phyloP scores from a whole-genome alignment of 2,113 vertebrate species.

The Alethe castanea region DNA sequence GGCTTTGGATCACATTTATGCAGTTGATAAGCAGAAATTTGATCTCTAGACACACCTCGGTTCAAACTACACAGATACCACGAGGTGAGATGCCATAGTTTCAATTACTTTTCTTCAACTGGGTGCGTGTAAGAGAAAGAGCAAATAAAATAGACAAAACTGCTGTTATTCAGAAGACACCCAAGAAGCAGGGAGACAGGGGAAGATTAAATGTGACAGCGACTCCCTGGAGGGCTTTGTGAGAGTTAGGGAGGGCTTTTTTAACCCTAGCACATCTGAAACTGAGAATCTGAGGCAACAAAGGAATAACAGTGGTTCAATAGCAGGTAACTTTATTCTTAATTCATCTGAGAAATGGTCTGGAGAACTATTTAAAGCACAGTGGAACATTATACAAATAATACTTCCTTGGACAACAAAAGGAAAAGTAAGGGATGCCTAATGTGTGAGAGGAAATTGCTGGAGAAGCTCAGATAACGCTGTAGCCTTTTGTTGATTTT shows the following conservation, averaged over 20 bases:
- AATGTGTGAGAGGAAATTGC: conserved; percentile 8
- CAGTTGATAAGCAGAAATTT: background rate
- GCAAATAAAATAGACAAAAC: conserved; percentile 3
- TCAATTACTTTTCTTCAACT: conserved; percentile 35
- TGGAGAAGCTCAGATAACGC: conserved; percentile 1
- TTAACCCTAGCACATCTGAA: background rate
- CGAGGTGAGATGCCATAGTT: background rate
- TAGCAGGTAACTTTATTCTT: background rate
- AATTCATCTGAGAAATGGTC: background rate
- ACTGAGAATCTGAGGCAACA: background rate
- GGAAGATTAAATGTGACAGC: background rate
- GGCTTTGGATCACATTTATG: background rate
- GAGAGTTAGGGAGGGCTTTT: background rate
- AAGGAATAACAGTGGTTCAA: background rate
- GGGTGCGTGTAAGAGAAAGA: background rate
- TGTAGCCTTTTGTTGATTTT: conserved; percentile 13
- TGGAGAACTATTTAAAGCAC: background rate
- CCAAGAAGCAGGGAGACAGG: background rate
- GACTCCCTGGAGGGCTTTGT: background rate
- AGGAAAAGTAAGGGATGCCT: background rate
- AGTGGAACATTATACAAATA: background rate
- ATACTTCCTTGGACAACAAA: background rate
- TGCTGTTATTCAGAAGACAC: background rate
- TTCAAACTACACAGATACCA: background rate
- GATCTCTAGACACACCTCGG: background rate